phyloP scores from a whole-genome alignment of 1,140 invertebrate genomes.

The Trinorchestia longiramus region DNA sequence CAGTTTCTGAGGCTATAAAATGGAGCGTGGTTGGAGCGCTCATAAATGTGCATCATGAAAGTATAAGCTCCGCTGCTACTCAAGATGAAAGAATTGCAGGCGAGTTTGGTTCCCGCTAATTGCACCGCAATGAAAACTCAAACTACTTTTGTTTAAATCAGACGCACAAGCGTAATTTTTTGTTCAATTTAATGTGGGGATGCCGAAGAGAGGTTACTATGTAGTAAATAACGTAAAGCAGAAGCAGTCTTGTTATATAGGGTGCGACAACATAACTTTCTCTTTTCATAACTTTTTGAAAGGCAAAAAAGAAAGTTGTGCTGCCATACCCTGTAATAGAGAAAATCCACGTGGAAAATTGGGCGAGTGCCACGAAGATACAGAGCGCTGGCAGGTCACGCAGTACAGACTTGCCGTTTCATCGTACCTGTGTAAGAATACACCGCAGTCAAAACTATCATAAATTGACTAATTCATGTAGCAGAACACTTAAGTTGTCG shows the following conservation, averaged over 20 bases:
- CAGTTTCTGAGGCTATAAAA: neutral
- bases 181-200: neutral
- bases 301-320: too few species aligned
- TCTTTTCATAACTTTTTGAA: too few species aligned
- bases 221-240: neutral
- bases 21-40: neutral
- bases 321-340: too few species aligned
- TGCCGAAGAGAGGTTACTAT: neutral
- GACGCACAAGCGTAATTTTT: neutral
- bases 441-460: neutral
- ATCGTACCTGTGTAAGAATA: neutral
- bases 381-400: neutral
- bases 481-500: too few species aligned
- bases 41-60: neutral
- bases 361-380: neutral
- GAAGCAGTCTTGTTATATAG: neutral
- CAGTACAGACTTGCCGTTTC: neutral
- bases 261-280: too few species aligned
- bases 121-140: neutral
- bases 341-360: neutral
- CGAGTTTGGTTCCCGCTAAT: neutral
- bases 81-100: neutral
- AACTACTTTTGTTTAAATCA: neutral
- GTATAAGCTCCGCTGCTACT: neutral
- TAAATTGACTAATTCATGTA: neutral